Conservation (phyloP, 35 echinoderm and acorn worm genomes). For the Hemicentrotus pulcherrimus region DNA sequence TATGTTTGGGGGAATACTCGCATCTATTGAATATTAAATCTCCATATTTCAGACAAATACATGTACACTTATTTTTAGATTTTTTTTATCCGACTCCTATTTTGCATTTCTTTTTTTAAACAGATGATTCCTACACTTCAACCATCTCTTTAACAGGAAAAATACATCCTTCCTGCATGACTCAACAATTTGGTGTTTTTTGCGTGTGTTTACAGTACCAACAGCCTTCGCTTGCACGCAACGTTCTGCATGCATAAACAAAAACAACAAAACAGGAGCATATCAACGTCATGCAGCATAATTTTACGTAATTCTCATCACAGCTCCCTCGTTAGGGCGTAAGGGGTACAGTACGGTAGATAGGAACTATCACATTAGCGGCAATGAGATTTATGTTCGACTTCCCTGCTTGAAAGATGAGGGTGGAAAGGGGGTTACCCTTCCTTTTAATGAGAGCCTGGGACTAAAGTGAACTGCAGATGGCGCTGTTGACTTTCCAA, state of each 20-base stretch:
- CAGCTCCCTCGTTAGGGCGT: background rate
- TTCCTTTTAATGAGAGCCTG: background rate
- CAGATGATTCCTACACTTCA: background rate
- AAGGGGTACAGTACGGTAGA: background rate
- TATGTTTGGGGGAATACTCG: too few species aligned
- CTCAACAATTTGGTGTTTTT: background rate
- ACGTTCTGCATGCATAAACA: background rate
- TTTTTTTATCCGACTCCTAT: background rate
- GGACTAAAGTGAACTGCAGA: background rate
- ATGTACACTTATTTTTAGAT: too few species aligned
- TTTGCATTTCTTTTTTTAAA: background rate
- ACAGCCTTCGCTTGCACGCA: background rate
- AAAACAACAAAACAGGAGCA: background rate
- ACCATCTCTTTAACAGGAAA: background rate
- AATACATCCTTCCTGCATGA: background rate
- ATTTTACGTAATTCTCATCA: background rate
- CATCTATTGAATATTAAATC: too few species aligned
- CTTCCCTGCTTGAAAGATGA: background rate
- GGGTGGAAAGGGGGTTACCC: background rate
- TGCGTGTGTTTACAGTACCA: background rate
- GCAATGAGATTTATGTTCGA: background rate
- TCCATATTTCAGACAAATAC: too few species aligned
- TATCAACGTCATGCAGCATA: background rate
- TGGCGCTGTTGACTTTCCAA: background rate
- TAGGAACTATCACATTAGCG: conserved; percentile 2